Evolutionary conservation across 2,113 vertebrate species (phyloP).

Genomic region (Gallinago undulata): DNA sequence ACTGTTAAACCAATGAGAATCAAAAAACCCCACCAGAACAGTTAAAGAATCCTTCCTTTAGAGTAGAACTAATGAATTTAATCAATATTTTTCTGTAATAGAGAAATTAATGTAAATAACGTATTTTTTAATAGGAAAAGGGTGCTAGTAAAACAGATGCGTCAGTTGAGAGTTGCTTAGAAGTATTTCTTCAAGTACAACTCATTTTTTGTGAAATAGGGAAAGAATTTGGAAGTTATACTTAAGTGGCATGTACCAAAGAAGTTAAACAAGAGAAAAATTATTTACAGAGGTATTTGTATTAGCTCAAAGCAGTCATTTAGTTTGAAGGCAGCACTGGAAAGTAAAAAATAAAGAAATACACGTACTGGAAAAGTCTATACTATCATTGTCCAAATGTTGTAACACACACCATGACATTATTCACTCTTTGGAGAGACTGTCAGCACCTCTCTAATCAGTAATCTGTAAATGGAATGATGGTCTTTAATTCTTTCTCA

Average conservation of each 20-base stretch:
- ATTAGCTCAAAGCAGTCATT: background rate
- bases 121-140: slow-evolving; percentile 9
- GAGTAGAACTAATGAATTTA: background rate
- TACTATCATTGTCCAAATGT: background rate
- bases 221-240: background rate
- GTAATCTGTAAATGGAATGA: background rate
- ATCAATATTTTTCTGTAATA: slow-evolving; percentile 15
- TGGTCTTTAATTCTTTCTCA: slow-evolving; percentile 10
- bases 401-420: background rate
- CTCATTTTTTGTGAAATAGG: background rate
- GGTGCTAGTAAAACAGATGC: background rate
- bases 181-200: background rate
- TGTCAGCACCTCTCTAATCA: slow-evolving; percentile 23
- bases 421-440: background rate
- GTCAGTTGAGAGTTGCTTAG: background rate
- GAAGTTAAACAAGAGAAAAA: slow-evolving; percentile 1
- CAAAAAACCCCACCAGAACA: background rate
- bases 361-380: background rate
- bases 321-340: background rate
- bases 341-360: slow-evolving; percentile 20
- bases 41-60: background rate
- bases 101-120: background rate
- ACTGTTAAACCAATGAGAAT: background rate
- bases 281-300: background rate
- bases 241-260: background rate